Percentiles rank a stretch among this genome's conserved stretches.
These are phyloP conservation scores for Callopanchax toddi DNA, from an alignment of 2,113 vertebrate genomes.

Conservation along the genomic window DNA sequence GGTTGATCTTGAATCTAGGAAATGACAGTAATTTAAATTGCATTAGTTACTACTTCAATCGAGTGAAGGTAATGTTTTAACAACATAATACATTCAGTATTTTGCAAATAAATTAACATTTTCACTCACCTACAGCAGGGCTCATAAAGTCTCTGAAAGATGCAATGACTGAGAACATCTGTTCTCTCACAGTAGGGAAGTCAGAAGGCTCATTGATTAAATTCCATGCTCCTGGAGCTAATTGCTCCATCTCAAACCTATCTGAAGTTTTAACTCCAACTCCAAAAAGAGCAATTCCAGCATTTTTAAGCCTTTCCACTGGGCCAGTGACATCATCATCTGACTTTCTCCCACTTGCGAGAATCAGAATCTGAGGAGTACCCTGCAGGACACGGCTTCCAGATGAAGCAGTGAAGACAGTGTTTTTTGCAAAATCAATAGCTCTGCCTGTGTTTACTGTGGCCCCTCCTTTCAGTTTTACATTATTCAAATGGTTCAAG, in stretches of 20 bases:
- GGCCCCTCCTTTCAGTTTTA: slow-evolving; percentile 68
- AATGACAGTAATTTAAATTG: slow-evolving; percentile 10
- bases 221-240: slow-evolving; percentile 54
- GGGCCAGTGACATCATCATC: slow-evolving; percentile 59
- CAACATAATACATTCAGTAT: no score
- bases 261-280: slow-evolving; percentile 64
- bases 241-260: slow-evolving; percentile 49
- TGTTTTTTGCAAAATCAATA: slow-evolving; percentile 68
- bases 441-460: slow-evolving; percentile 61
- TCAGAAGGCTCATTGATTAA: slow-evolving; percentile 61
- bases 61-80: no score
- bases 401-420: slow-evolving; percentile 61
- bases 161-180: slow-evolving; percentile 56
- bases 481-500: slow-evolving; percentile 51
- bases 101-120: background rate
- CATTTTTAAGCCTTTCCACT: slow-evolving; percentile 47
- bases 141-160: slow-evolving; percentile 29
- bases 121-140: slow-evolving; percentile 63
- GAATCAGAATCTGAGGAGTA: slow-evolving; percentile 74
- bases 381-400: slow-evolving; percentile 71
- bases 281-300: slow-evolving; percentile 61
- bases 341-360: slow-evolving; percentile 71
- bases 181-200: slow-evolving; percentile 53
- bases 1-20: slow-evolving; percentile 57
- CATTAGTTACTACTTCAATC: background rate